A percentile compares a stretch with the other conserved stretches of the same genome.
phyloP scores from a whole-genome alignment of 2,888 invertebrate genomes.

The Matsumyia berberina region DNA sequence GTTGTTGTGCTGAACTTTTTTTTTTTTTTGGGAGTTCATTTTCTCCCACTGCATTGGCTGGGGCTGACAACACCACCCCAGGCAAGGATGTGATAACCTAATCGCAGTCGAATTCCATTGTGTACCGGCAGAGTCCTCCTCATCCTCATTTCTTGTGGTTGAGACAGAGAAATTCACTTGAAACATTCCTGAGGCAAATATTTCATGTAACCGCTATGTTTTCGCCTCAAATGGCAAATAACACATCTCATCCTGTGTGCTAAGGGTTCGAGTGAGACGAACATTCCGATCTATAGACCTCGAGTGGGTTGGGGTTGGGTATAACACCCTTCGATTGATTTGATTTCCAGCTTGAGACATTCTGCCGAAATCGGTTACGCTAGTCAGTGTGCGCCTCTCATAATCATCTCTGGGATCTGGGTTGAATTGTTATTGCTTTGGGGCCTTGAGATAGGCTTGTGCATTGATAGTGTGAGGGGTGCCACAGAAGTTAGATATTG shows the following conservation, averaged over 20 bases:
- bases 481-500: constrained; percentile 5
- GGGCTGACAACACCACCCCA: background rate
- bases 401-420: constrained; percentile 37
- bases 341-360: constrained; percentile 43
- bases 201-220: constrained; percentile 44
- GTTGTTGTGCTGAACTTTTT: constrained; percentile 1
- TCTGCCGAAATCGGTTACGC: constrained; percentile 49
- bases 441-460: constrained; percentile 6
- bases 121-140: constrained; percentile 9
- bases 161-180: constrained; percentile 26
- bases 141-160: background rate
- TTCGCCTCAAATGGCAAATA: constrained; percentile 24
- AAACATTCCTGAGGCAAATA: constrained; percentile 41
- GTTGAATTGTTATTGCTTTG: constrained; percentile 60
- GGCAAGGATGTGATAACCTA: constrained; percentile 11
- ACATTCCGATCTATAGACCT: constrained; percentile 15
- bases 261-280: constrained; percentile 7
- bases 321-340: constrained; percentile 39
- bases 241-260: constrained; percentile 6
- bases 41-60: background rate
- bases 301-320: background rate
- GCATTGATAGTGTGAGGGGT: background rate
- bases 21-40: background rate
- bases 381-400: constrained; percentile 32
- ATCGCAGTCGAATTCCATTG: constrained; percentile 30